Evolutionary conservation across 2,797 vertebrate genomes (phyloP), one percentile per base, ranked within the genome.

Genomic region (Mus caroli): DNA sequence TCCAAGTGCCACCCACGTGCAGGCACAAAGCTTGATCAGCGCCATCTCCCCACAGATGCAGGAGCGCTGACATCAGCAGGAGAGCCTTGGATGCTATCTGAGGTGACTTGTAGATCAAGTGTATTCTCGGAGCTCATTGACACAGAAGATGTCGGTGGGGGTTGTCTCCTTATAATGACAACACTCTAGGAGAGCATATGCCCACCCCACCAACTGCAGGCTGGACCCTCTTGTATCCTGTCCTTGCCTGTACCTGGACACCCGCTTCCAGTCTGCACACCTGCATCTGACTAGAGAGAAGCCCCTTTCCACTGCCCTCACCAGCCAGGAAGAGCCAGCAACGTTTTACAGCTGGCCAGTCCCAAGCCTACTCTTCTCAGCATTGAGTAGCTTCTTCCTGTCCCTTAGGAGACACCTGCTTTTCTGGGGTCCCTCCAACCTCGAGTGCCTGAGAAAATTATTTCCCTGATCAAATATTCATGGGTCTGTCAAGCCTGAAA

Each of bases 401-500:
- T 12, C 71, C 10, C 73, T 14, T 37, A 0, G 17, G 60, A 13
- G 50, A 60, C 40, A 2, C 37, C 88, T 50, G 62, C 13, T 56
- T 77, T 77, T 77, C 80, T 50, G 22, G 24, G 7, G 26, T 37
- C 46, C 43, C 67, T 11, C 22, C 24, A 19, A 14, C 40, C 85
- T 77, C 46, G 0, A 0, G 76, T 2, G 0, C 26, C 12, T 19
- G 64, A n/a, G 92, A 76, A 71, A 96, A 73, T 71, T 24, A 75
- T 73, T 94, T 94, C 52, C 50, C 58, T 2, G 3, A 62, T 94
- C 56, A 93, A 92, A 96, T 93, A 90, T 94, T 88, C 94, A 90
- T 17, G 54, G 64, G 58, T 26, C 52, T 15, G 83, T 56, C 62
- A 4, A 91, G 84, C 76, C 92, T 52, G 37, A 92, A 95, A 96